Percentiles rank a stretch among this genome's conserved stretches.
These are phyloP conservation scores for Gila orcuttii DNA, from an alignment of 2,113 vertebrate genomes.

Conservation along the genomic window DNA sequence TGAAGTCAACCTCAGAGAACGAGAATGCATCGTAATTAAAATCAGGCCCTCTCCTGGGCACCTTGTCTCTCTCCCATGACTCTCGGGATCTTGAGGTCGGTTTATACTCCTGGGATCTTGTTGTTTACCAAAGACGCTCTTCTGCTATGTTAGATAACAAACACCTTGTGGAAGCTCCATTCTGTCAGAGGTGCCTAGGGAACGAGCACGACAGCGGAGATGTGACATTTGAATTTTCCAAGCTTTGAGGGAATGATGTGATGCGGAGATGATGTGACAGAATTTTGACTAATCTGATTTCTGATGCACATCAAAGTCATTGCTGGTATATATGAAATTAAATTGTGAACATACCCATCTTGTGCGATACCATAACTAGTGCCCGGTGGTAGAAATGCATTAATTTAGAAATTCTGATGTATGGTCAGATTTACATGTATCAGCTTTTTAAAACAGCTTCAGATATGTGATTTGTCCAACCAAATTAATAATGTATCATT, in stretches of 20 bases:
- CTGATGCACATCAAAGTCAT: neutral
- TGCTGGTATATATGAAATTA: neutral
- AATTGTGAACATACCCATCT: neutral
- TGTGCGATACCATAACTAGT: neutral
- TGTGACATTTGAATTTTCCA: constrained; percentile 19
- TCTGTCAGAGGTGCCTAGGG: neutral
- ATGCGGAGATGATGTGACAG: constrained; percentile 1
- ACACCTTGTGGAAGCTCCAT: neutral
- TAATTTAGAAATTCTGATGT: neutral
- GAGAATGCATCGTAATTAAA: constrained; percentile 12
- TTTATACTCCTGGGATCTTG: constrained; percentile 2
- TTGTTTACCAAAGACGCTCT: neutral
- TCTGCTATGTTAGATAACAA: constrained; percentile 10
- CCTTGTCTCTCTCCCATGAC: constrained; percentile 6
- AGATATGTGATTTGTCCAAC: neutral
- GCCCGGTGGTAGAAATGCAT: neutral
- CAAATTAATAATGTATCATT: neutral
- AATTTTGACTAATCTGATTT: constrained; percentile 19
- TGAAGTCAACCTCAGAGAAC: neutral
- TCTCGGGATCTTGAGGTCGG: neutral
- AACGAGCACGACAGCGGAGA: neutral
- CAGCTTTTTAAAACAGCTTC: neutral
- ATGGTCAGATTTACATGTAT: neutral
- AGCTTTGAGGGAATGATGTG: neutral
- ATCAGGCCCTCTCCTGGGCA: neutral